These are phyloP conservation scores for Asobara japonica DNA, from an alignment of 1,140 invertebrate species.

Conservation along the genomic window DNA sequence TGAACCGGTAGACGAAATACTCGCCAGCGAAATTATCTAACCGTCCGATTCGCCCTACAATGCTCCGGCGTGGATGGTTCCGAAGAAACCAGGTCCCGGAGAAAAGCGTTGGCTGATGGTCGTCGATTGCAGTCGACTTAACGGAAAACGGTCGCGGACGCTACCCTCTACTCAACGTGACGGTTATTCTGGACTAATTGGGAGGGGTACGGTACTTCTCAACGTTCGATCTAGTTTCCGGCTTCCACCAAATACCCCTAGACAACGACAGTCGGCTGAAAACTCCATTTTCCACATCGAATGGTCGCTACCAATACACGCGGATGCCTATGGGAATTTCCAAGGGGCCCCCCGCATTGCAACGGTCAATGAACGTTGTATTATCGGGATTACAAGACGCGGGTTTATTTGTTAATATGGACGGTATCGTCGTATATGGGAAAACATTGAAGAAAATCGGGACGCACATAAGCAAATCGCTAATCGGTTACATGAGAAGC, in stretches of 20 bases:
- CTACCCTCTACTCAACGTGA: constrained; percentile 68
- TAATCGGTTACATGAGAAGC: too few relatives aligned
- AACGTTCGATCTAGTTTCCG: too few relatives aligned
- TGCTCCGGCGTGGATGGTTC: constrained; percentile 51
- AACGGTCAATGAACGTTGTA: too few relatives aligned
- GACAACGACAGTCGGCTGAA: constrained; percentile 45
- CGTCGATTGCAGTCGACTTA: constrained; percentile 55
- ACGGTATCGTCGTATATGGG: too few relatives aligned
- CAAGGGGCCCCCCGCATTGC: too few relatives aligned
- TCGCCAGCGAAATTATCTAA: background rate
- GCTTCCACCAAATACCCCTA: too few relatives aligned
- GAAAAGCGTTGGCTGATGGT: constrained; percentile 49
- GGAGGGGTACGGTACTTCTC: constrained; percentile 57
- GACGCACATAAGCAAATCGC: too few relatives aligned
- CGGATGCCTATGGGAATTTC: too few relatives aligned
- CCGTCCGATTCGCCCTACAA: constrained; percentile 55
- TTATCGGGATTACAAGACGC: too few relatives aligned
- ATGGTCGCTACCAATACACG: too few relatives aligned
- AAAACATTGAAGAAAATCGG: too few relatives aligned
- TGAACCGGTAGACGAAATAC: background rate
- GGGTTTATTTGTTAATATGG: too few relatives aligned
- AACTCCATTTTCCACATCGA: constrained; percentile 59
- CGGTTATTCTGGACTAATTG: constrained; percentile 53
- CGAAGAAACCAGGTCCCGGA: constrained; percentile 43
- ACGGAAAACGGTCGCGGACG: constrained; percentile 48